Evolutionary conservation across 2,113 vertebrate genomes (phyloP).

Genomic region (Lepisosteus osseus): DNA sequence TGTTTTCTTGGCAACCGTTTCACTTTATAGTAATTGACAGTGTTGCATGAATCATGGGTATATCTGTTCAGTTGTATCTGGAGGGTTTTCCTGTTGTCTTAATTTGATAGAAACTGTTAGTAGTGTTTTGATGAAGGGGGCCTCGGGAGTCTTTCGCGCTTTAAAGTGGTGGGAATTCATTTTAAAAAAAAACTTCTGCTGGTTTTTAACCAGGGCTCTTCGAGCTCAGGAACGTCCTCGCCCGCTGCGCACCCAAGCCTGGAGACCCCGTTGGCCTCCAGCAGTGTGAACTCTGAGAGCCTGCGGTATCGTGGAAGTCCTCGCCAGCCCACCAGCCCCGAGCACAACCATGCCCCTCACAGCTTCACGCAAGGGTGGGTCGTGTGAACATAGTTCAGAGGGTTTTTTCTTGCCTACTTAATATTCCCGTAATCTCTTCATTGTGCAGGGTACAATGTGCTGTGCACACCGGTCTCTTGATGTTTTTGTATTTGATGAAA

Average conservation of each 20-base stretch:
- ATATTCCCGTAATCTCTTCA: no score
- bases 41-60: neutral
- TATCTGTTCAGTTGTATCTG: neutral
- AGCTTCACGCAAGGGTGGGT: slow-evolving; percentile 44
- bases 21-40: no score
- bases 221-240: slow-evolving; percentile 28
- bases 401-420: no score
- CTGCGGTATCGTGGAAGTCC: slow-evolving; percentile 34
- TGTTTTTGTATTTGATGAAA: no score
- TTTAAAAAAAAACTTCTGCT: no score
- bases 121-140: neutral
- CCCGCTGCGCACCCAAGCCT: slow-evolving; percentile 18
- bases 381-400: neutral
- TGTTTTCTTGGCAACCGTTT: no score
- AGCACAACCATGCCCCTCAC: slow-evolving; percentile 41
- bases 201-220: neutral
- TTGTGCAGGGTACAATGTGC: no score
- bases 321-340: slow-evolving; percentile 14
- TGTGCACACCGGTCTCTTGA: no score
- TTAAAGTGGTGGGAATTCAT: no score
- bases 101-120: neutral
- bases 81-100: neutral
- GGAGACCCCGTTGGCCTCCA: slow-evolving; percentile 25
- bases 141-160: neutral
- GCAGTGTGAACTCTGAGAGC: slow-evolving; percentile 39